A percentile compares a stretch with the other conserved stretches of the same genome.
Conservation (phyloP, 64 coral and sea anemone genomes). For the Astreopora myriophthalma region DNA sequence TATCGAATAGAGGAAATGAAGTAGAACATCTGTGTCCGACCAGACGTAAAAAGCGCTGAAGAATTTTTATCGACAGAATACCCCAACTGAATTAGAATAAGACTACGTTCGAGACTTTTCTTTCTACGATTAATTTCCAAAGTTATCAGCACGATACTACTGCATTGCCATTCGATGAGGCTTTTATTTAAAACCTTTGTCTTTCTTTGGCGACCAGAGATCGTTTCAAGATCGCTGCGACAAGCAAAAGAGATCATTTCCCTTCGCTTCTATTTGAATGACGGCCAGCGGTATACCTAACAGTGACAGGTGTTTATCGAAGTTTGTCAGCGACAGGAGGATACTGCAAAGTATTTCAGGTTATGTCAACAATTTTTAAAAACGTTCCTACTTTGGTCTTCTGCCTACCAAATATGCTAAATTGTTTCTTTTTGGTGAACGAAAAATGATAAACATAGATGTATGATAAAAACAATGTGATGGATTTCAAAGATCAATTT, state of each 20-base stretch:
- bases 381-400: not conserved
- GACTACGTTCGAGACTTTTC: not conserved
- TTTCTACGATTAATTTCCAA: not conserved
- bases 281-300: not conserved
- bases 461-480: not conserved
- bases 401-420: not conserved
- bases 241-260: not conserved
- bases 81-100: not conserved
- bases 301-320: constrained; percentile 4
- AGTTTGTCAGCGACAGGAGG: not conserved
- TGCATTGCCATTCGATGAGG: not conserved
- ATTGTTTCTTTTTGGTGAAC: not conserved
- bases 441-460: not conserved
- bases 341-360: too few species aligned
- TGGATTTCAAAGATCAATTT: not conserved
- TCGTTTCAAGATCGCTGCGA: not conserved
- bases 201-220: not conserved
- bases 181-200: not conserved
- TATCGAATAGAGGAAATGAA: too few species aligned
- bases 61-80: too few species aligned
- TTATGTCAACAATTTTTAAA: not conserved
- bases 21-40: too few species aligned
- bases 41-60: not conserved
- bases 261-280: not conserved
- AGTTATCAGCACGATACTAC: not conserved